Conservation (phyloP, 1,140 invertebrate species). For the Phymastichus coffea region DNA sequence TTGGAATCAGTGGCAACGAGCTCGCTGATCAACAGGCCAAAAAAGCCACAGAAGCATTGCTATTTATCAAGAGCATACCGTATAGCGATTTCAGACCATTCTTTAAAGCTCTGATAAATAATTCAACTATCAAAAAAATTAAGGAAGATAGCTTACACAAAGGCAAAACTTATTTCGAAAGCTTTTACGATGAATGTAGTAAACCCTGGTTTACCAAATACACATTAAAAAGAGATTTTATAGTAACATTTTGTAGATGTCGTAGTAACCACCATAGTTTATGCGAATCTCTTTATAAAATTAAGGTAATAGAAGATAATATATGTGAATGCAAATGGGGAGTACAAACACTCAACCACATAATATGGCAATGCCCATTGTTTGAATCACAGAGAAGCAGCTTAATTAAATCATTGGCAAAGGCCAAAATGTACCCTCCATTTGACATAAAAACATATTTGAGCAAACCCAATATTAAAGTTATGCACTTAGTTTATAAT, state of each 20-base stretch:
- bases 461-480: not conserved
- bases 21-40: no score
- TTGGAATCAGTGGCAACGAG: no score
- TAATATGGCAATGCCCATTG: not conserved
- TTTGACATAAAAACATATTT: not conserved
- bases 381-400: not conserved
- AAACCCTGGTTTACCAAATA: not conserved
- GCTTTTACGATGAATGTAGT: not conserved
- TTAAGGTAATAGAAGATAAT: no score
- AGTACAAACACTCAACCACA: not conserved
- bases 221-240: not conserved
- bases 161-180: not conserved
- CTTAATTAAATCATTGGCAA: no score
- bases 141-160: not conserved
- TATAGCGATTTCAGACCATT: no score
- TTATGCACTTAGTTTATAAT: no score
- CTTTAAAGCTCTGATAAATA: not conserved
- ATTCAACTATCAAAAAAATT: not conserved
- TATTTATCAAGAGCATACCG: no score
- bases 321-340: no score
- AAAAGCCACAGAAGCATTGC: no score
- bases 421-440: not conserved
- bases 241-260: not conserved
- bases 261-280: no score
- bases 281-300: no score